Percentiles rank a stretch among this genome's conserved stretches.
Evolutionary conservation across 2,888 invertebrate genomes (phyloP).

Genomic region (Zele albiditarsus): DNA sequence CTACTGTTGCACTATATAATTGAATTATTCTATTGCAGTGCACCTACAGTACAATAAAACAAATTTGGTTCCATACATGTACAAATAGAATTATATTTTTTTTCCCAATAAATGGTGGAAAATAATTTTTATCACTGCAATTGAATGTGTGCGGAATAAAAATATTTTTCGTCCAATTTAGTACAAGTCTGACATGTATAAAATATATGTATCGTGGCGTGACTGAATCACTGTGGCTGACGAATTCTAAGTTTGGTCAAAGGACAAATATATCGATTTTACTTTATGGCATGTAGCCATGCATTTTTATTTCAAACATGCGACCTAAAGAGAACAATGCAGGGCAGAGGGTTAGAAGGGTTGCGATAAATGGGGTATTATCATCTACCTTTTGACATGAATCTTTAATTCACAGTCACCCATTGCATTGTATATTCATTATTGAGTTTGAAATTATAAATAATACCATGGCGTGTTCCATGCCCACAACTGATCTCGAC

Average conservation of each 20-base stretch:
- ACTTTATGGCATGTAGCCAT: conserved; percentile 5
- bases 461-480: not conserved
- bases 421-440: not conserved
- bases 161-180: not conserved
- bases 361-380: not conserved
- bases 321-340: not conserved
- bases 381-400: not conserved
- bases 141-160: not conserved
- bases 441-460: not conserved
- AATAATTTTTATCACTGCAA: not conserved
- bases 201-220: conserved; percentile 45
- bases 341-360: not conserved
- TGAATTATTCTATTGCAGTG: not conserved
- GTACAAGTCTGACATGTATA: not conserved
- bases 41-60: not conserved
- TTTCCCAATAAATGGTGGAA: not conserved
- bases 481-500: not conserved
- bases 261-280: conserved; percentile 27
- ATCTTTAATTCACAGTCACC: not conserved
- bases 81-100: not conserved
- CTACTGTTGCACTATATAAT: not conserved
- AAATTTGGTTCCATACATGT: not conserved
- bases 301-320: conserved; percentile 15
- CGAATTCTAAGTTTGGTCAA: conserved; percentile 27
- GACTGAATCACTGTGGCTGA: conserved; percentile 48